Percentiles rank a stretch among this genome's conserved stretches.
These are phyloP conservation scores for Eulemur mongoz DNA, from an alignment of 2,797 vertebrate species.

Conservation along the genomic window DNA sequence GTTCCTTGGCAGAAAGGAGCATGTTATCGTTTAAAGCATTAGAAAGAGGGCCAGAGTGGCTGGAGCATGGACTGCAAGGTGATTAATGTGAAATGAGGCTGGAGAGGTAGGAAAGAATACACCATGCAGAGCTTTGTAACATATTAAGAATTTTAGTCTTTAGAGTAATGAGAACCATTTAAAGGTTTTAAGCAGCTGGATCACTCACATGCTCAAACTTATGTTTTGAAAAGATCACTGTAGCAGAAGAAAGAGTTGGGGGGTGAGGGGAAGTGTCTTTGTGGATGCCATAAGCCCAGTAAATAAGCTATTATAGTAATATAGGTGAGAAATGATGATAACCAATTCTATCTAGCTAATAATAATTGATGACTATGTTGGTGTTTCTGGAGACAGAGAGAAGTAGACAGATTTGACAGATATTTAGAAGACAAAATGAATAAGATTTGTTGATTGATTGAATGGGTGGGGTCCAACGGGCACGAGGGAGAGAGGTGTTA, in stretches of 20 bases:
- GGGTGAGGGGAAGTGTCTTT: background rate
- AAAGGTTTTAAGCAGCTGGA: background rate
- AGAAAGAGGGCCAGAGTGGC: background rate
- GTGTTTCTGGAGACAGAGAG: background rate
- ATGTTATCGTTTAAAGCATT: background rate
- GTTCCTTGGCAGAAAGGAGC: background rate
- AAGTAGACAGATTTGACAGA: background rate
- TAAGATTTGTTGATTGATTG: background rate
- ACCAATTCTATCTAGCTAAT: background rate
- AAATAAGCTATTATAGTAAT: background rate
- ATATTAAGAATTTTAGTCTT: conserved; percentile 22
- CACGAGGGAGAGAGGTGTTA: background rate
- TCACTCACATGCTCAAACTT: conserved; percentile 14
- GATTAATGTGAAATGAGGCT: background rate
- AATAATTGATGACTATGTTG: conserved; percentile 9
- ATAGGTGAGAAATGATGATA: background rate
- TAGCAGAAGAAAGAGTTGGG: conserved; percentile 7
- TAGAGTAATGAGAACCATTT: background rate
- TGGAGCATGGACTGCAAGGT: background rate
- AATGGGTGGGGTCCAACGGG: background rate
- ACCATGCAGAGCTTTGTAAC: background rate
- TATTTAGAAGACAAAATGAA: conserved; percentile 18
- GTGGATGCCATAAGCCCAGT: background rate
- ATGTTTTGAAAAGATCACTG: background rate
- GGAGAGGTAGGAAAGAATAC: background rate